Conservation (phyloP, 2,113 vertebrate species). For the Neogale vison region DNA sequence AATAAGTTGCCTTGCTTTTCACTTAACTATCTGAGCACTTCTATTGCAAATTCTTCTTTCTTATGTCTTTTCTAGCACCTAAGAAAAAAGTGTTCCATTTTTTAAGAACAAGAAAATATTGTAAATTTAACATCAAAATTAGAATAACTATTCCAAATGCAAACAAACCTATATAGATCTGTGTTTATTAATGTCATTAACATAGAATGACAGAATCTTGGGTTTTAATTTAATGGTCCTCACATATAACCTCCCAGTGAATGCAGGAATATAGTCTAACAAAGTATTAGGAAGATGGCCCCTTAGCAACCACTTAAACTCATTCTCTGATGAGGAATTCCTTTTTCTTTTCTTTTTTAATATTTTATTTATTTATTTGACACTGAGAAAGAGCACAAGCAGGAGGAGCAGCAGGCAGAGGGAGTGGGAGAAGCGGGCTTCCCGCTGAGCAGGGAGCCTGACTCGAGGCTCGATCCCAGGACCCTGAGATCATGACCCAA, state of each 20-base stretch:
- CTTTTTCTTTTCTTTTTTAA: not conserved
- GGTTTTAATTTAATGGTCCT: not conserved
- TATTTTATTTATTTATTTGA: too few species aligned
- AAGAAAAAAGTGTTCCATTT: not conserved
- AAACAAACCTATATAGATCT: not conserved
- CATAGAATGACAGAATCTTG: not conserved
- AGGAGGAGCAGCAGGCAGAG: too few species aligned
- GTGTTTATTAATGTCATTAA: not conserved
- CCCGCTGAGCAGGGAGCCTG: too few species aligned
- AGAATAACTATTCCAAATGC: not conserved
- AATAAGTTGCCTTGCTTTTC: not conserved
- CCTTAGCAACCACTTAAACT: not conserved
- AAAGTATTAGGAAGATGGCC: not conserved
- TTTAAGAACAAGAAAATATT: not conserved
- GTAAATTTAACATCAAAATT: not conserved
- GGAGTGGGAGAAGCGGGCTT: too few species aligned
- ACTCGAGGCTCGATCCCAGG: too few species aligned
- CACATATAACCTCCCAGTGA: not conserved
- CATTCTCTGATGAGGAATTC: not conserved
- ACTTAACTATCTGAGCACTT: not conserved
- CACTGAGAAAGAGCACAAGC: too few species aligned
- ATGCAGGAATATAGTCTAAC: not conserved
- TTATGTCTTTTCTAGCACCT: not conserved
- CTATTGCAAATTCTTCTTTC: not conserved
- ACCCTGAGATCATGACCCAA: too few species aligned